A percentile compares a stretch with the other conserved stretches of the same genome.
These are phyloP conservation scores for Zonitis immaculata DNA, from an alignment of 2,888 invertebrate genomes.

Conservation along the genomic window DNA sequence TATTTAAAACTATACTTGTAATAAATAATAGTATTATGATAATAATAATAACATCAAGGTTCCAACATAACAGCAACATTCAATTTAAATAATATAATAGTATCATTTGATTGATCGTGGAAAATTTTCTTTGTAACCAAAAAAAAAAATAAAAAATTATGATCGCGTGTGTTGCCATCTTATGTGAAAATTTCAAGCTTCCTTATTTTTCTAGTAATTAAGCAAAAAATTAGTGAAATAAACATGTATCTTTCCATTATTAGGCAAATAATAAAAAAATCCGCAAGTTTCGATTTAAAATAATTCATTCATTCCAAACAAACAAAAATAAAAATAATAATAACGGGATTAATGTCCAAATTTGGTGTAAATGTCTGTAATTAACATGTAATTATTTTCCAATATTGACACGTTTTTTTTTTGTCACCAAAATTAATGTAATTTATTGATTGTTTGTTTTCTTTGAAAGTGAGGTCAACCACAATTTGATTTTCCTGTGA, in stretches of 20 bases:
- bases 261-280: too few species aligned
- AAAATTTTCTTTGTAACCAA: too few species aligned
- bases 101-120: neutral
- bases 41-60: neutral
- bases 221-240: neutral
- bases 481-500: neutral
- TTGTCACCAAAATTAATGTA: neutral
- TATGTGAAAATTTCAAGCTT: conserved; percentile 14
- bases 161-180: too few species aligned
- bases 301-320: neutral
- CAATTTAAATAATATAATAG: neutral
- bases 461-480: conserved; percentile 1
- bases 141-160: too few species aligned
- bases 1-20: too few species aligned
- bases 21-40: too few species aligned
- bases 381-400: conserved; percentile 7
- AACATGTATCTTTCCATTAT: neutral
- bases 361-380: conserved; percentile 1
- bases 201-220: conserved; percentile 6
- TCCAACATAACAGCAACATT: neutral
- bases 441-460: conserved; percentile 4
- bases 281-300: neutral
- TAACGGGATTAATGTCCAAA: too few species aligned
- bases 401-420: too few species aligned
- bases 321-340: neutral